A percentile compares a stretch with the other conserved stretches of the same genome.
These are phyloP conservation scores for Hippopotamus amphibius DNA, from an alignment of 2,113 vertebrate genomes.

Conservation along the genomic window DNA sequence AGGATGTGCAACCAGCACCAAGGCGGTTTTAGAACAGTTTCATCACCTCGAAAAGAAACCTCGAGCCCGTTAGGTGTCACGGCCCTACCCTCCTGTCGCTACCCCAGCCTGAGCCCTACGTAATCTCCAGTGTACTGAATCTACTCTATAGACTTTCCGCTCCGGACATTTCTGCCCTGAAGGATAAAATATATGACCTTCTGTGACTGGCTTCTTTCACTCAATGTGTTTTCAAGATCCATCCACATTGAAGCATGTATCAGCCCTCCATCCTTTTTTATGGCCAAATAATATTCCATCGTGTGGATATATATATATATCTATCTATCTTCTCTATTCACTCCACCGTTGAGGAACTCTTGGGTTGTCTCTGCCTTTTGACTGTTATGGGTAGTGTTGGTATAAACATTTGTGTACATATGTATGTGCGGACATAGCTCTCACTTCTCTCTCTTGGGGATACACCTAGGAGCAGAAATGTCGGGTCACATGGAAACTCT, in stretches of 20 bases:
- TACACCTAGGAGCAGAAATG: not conserved
- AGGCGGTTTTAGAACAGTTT: too few relatives aligned
- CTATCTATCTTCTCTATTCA: not conserved
- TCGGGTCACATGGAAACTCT: not conserved
- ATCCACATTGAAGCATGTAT: not conserved
- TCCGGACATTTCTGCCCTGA: not conserved
- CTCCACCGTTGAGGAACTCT: not conserved
- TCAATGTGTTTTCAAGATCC: too few relatives aligned
- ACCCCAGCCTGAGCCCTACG: rapidly evolving
- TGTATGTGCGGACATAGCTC: not conserved
- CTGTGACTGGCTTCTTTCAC: not conserved
- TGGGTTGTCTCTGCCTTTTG: not conserved
- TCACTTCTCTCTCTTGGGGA: not conserved
- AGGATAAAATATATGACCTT: rapidly evolving
- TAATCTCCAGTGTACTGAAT: rapidly evolving
- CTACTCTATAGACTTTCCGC: too few relatives aligned
- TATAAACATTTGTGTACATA: not conserved
- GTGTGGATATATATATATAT: not conserved
- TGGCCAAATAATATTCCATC: not conserved
- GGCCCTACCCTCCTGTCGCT: too few relatives aligned
- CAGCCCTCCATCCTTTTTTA: not conserved
- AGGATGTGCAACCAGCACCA: rapidly evolving
- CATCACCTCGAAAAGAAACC: not conserved
- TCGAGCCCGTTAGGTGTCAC: rapidly evolving
- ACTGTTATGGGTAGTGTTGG: too few relatives aligned